Evolutionary conservation across 2,888 invertebrate species (phyloP), one percentile per base, ranked within the genome.

Genomic region (Myathropa florea): DNA sequence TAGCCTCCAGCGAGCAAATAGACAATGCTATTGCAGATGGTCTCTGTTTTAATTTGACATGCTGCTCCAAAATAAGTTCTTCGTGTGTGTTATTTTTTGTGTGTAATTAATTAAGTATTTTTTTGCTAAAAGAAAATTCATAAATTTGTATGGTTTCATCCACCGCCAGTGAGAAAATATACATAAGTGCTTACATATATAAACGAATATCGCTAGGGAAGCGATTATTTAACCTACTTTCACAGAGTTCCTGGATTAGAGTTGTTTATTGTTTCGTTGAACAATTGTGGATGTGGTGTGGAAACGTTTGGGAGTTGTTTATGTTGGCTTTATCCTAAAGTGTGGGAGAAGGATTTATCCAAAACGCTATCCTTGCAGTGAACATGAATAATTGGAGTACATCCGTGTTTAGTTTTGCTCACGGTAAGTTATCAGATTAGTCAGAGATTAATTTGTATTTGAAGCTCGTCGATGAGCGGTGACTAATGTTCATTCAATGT

Each of bases 1-100:
- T 60, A 26, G 76, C 57, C 57, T 57, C 57, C 57, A 57, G 39
- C 2, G 12, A 46, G 23, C 18, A 18, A 18, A 18, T 6, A 36
- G 28, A 60, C 57, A 60, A 46, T 39, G 33, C 24, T 36, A 26
- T 28, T 67, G 18, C 39, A 30, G 33, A 39, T 46, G 46, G 24
- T 59, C 59, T 59, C 12, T 60, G 59, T 65, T 21, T 39, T 28
- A 46, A 67, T 67, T 76, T 76, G 59, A 65, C 65, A 59, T 59
- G 59, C 65, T 26, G 57, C 24, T 61, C 23, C n/a, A n/a, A 23
- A 39, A 36, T 39, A 65, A 28, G 24, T 57, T 24, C 24, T 10
- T 57, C 57, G 57, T 57, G 57, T 57, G 46, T 46, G 46, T 46
- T 46, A 46, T 18, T 46, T 46, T 46, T 46, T 46, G 18, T 18